Conservation (phyloP, 1,140 invertebrate species). For the Monochamus saltuarius region DNA sequence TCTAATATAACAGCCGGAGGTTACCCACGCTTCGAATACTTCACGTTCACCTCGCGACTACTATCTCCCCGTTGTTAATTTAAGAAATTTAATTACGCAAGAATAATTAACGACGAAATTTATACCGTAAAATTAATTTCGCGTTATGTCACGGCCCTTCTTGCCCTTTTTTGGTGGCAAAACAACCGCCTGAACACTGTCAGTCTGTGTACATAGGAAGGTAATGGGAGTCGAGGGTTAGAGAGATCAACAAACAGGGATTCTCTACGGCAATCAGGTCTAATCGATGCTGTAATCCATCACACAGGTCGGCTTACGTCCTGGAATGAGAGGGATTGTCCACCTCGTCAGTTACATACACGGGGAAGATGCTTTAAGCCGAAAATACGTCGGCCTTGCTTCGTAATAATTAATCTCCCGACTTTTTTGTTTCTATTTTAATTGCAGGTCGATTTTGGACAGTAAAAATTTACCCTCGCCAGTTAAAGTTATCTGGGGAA, state of each 20-base stretch:
- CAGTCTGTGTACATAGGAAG: slow-evolving; percentile 32
- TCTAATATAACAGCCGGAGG: slow-evolving; percentile 20
- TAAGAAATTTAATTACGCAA: slow-evolving; percentile 16
- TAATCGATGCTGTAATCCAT: slow-evolving; percentile 53
- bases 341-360: slow-evolving; percentile 12
- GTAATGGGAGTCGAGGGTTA: slow-evolving; percentile 32
- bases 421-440: neutral
- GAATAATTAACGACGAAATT: slow-evolving; percentile 14
- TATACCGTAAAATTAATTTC: slow-evolving; percentile 15
- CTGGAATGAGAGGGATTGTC: slow-evolving; percentile 19
- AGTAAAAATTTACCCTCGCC: no score
- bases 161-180: neutral
- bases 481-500: no score
- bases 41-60: neutral
- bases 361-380: slow-evolving; percentile 12
- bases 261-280: slow-evolving; percentile 43
- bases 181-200: no score
- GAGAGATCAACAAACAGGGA: slow-evolving; percentile 38
- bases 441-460: no score
- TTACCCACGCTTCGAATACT: slow-evolving; percentile 6
- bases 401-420: neutral
- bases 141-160: slow-evolving; percentile 5
- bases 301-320: slow-evolving; percentile 46
- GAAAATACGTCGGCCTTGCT: no score
- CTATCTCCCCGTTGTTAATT: slow-evolving; percentile 6